A percentile compares a stretch with the other conserved stretches of the same genome.
Evolutionary conservation across 1,140 invertebrate genomes (phyloP).

Genomic region (Hyles euphorbiae): DNA sequence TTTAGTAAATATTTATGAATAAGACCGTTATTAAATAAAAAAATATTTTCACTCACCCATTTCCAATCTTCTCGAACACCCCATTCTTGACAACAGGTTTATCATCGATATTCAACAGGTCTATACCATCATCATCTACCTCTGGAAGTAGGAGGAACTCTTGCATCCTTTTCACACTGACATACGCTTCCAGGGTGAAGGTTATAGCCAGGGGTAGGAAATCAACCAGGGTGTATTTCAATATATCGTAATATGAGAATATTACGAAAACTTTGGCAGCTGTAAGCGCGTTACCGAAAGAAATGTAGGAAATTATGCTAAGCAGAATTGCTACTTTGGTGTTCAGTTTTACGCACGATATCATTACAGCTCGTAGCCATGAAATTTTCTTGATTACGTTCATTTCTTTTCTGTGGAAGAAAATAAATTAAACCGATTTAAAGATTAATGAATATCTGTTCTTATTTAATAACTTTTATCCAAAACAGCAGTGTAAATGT

Average conservation of each 20-base stretch:
- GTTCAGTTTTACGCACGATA: constrained; percentile 81
- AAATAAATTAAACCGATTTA: no score
- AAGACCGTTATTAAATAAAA: no score
- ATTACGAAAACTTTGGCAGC: constrained; percentile 87
- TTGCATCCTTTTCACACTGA: constrained; percentile 82
- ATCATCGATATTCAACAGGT: constrained; percentile 46
- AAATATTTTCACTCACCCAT: constrained; percentile 63
- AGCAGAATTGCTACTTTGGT: constrained; percentile 87
- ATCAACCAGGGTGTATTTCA: constrained; percentile 84
- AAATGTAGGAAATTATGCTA: constrained; percentile 85
- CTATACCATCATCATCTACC: constrained; percentile 53
- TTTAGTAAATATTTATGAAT: no score
- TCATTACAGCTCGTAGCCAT: constrained; percentile 81
- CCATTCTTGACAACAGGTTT: constrained; percentile 31
- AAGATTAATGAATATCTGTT: no score
- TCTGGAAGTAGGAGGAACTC: constrained; percentile 80
- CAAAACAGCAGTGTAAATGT: no score
- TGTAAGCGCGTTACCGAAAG: constrained; percentile 79
- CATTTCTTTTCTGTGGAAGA: constrained; percentile 76
- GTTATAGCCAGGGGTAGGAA: constrained; percentile 83
- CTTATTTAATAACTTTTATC: no score
- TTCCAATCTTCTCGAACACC: constrained; percentile 61
- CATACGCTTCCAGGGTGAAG: constrained; percentile 75
- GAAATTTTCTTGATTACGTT: constrained; percentile 81
- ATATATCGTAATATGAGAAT: constrained; percentile 83